phyloP scores from a whole-genome alignment of 1,140 invertebrate species.

The Drosophila rufa region DNA sequence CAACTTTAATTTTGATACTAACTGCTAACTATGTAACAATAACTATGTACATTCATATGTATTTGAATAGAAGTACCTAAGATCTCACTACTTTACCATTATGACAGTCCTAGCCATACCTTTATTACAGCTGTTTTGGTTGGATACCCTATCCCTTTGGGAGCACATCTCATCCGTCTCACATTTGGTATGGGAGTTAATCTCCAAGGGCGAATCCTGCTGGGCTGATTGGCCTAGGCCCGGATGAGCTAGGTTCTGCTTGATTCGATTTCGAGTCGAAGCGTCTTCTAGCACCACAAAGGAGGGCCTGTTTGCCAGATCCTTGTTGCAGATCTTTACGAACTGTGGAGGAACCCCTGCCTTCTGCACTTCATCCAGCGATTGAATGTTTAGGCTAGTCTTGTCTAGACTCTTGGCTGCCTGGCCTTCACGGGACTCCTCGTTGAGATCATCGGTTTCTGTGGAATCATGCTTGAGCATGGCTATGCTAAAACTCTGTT shows the following conservation, averaged over 20 bases:
- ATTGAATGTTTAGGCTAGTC: background rate
- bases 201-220: background rate
- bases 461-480: slow-evolving; percentile 34
- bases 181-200: background rate
- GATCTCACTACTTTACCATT: background rate
- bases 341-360: slow-evolving; percentile 14
- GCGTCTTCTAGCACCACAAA: slow-evolving; percentile 61
- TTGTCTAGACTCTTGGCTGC: background rate
- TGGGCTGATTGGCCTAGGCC: background rate
- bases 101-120: background rate
- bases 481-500: slow-evolving; percentile 33
- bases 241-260: slow-evolving; percentile 8
- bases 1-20: too few species aligned
- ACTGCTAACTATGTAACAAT: too few species aligned
- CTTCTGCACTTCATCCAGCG: slow-evolving; percentile 4
- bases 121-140: background rate
- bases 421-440: background rate
- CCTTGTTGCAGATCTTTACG: slow-evolving; percentile 40
- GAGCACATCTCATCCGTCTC: background rate
- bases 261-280: slow-evolving; percentile 19
- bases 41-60: too few species aligned
- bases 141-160: background rate
- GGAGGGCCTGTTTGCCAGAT: slow-evolving; percentile 40
- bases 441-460: background rate
- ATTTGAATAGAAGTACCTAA: too few species aligned